These are phyloP conservation scores for Drosophila lacicola DNA, from an alignment of 2,888 invertebrate species.

Conservation along the genomic window DNA sequence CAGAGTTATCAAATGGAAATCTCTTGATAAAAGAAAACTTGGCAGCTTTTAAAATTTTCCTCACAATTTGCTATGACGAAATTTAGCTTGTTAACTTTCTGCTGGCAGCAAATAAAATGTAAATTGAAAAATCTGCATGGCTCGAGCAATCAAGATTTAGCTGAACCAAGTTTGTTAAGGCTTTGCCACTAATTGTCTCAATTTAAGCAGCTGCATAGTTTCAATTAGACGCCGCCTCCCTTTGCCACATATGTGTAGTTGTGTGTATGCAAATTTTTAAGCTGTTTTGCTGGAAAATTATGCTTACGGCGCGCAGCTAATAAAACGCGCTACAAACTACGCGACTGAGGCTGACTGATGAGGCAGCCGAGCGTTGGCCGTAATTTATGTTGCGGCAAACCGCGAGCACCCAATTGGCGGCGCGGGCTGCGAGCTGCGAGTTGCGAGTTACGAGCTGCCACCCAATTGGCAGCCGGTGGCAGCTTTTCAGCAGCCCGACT, in stretches of 20 bases:
- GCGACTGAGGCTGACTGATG: conserved; percentile 69
- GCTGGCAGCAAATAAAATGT: conserved; percentile 64
- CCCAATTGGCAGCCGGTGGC: conserved; percentile 19
- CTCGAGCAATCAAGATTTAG: conserved; percentile 66
- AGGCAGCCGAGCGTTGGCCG: conserved; percentile 77
- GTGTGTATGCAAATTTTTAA: conserved; percentile 72
- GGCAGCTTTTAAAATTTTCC: not conserved
- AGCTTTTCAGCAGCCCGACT: conserved; percentile 60
- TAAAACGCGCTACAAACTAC: conserved; percentile 76
- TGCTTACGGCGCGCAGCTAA: conserved; percentile 72
- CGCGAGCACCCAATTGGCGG: conserved; percentile 18
- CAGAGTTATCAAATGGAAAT: conserved; percentile 1
- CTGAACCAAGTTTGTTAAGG: conserved; percentile 32
- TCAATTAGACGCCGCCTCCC: conserved; percentile 61
- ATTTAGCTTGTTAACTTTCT: conserved; percentile 1
- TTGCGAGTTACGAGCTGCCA: conserved; percentile 18
- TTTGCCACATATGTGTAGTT: conserved; percentile 27
- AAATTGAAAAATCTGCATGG: conserved; percentile 69
- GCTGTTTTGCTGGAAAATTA: conserved; percentile 75
- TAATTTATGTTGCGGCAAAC: conserved; percentile 80
- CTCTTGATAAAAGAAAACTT: not conserved
- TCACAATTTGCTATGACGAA: not conserved
- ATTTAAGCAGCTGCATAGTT: conserved; percentile 74
- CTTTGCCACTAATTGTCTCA: conserved; percentile 70
- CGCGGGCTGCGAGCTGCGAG: not conserved